These are phyloP conservation scores for Chromis chromis DNA, from an alignment of 2,797 vertebrate genomes.

Conservation along the genomic window DNA sequence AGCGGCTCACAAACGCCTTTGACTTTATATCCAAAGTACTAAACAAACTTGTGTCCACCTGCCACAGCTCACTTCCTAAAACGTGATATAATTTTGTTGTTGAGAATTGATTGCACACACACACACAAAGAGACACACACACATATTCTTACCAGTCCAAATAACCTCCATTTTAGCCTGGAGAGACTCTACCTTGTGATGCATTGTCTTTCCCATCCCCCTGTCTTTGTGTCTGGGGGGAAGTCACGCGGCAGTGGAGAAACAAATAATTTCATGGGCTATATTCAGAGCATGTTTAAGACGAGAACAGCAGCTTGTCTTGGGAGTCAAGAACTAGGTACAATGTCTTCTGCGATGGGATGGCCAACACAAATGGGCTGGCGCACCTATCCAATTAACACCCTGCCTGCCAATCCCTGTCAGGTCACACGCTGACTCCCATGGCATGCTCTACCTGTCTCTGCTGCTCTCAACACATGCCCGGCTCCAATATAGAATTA, in stretches of 20 bases:
- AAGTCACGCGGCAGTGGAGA: slow-evolving; percentile 60
- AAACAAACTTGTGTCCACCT: slow-evolving; percentile 25
- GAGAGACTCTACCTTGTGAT: slow-evolving; percentile 49
- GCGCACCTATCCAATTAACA: slow-evolving; percentile 98
- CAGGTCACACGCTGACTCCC: slow-evolving; percentile 91
- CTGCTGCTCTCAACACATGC: slow-evolving; percentile 88
- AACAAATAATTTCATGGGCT: slow-evolving; percentile 73
- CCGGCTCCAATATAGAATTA: slow-evolving; percentile 94
- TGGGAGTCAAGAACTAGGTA: slow-evolving; percentile 86
- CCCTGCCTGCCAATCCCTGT: slow-evolving; percentile 92
- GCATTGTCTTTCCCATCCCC: slow-evolving; percentile 60
- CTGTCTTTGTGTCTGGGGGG: slow-evolving; percentile 62
- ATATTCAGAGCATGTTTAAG: slow-evolving; percentile 75
- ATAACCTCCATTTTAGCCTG: slow-evolving; percentile 33
- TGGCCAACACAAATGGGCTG: slow-evolving; percentile 90
- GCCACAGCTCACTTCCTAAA: neutral
- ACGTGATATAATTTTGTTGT: neutral
- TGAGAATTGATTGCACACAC: neutral
- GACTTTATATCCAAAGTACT: neutral
- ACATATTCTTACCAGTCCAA: slow-evolving; percentile 20
- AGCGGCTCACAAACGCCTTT: slow-evolving; percentile 5
- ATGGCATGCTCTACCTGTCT: slow-evolving; percentile 90
- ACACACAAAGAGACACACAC: neutral
- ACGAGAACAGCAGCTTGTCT: slow-evolving; percentile 78
- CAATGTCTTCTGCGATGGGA: slow-evolving; percentile 88